Conservation (phyloP, 2,797 vertebrate species). For the Gobionotothen gibberifrons region DNA sequence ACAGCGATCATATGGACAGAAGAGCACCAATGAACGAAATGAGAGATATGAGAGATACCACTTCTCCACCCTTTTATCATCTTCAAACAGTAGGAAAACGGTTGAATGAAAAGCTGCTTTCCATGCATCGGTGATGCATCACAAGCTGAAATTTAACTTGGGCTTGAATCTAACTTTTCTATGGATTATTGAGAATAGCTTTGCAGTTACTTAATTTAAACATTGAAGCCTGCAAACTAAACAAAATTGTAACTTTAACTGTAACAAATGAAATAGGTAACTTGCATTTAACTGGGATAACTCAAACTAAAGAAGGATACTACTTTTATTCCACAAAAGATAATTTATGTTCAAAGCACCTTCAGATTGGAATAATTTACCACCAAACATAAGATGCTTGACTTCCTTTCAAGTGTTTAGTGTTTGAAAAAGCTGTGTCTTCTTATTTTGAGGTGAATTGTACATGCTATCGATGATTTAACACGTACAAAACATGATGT, state of each 20-base stretch:
- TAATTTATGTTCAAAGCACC: too few species aligned
- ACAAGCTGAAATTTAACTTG: background rate
- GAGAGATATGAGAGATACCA: conserved; percentile 58
- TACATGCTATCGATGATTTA: too few species aligned
- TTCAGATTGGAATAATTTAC: too few species aligned
- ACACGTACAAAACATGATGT: too few species aligned
- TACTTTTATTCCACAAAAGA: too few species aligned
- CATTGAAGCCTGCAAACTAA: background rate
- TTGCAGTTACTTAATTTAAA: background rate
- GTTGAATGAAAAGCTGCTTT: conserved; percentile 55
- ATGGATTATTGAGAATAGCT: background rate
- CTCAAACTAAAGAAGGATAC: background rate
- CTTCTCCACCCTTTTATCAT: conserved; percentile 66
- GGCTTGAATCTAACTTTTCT: background rate
- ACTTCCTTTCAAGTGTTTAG: too few species aligned
- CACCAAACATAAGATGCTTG: too few species aligned
- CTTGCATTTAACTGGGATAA: background rate
- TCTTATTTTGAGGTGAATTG: too few species aligned
- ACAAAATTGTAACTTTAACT: background rate
- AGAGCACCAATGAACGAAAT: conserved; percentile 47
- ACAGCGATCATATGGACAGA: conserved; percentile 25
- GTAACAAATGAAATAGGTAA: background rate
- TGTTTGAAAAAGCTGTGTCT: too few species aligned
- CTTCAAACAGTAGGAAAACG: conserved; percentile 65
- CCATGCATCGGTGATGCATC: conserved; percentile 6